A percentile compares a stretch with the other conserved stretches of the same genome.
phyloP scores from a whole-genome alignment of 2,888 invertebrate species.

The Operophtera brumata region DNA sequence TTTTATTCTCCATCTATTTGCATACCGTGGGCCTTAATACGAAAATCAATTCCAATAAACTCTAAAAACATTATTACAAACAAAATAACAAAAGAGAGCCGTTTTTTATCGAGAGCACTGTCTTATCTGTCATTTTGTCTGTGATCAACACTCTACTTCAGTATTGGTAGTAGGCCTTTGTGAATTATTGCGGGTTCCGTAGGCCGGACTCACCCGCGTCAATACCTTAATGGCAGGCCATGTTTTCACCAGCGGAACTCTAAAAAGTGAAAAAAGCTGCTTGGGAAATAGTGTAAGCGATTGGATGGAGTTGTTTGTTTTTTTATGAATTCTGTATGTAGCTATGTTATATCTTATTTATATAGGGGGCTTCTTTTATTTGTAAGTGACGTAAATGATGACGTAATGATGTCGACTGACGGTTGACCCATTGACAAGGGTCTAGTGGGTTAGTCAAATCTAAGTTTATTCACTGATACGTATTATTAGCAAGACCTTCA shows the following conservation, averaged over 20 bases:
- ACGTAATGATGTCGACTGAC: no score
- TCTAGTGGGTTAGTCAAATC: no score
- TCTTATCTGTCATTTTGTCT: slow-evolving; percentile 37
- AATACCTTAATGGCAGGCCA: slow-evolving; percentile 71
- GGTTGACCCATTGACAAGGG: no score
- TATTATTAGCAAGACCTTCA: no score
- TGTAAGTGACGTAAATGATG: no score
- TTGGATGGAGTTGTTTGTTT: slow-evolving; percentile 35
- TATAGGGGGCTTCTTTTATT: neutral
- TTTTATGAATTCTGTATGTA: slow-evolving; percentile 13
- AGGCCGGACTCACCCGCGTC: slow-evolving; percentile 56
- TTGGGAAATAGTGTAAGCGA: slow-evolving; percentile 43
- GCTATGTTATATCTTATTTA: neutral
- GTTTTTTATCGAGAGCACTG: no score
- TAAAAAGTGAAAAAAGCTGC: slow-evolving; percentile 64
- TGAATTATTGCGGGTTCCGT: slow-evolving; percentile 74
- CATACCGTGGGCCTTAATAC: no score
- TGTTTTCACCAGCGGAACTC: slow-evolving; percentile 59
- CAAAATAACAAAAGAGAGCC: no score
- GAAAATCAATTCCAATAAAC: no score
- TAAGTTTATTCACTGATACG: no score
- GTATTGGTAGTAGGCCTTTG: slow-evolving; percentile 71
- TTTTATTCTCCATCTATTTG: no score
- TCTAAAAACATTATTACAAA: no score
- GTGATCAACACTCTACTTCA: slow-evolving; percentile 47